Evolutionary conservation across 2,888 invertebrate species (phyloP).

Genomic region (Volucella bombylans): DNA sequence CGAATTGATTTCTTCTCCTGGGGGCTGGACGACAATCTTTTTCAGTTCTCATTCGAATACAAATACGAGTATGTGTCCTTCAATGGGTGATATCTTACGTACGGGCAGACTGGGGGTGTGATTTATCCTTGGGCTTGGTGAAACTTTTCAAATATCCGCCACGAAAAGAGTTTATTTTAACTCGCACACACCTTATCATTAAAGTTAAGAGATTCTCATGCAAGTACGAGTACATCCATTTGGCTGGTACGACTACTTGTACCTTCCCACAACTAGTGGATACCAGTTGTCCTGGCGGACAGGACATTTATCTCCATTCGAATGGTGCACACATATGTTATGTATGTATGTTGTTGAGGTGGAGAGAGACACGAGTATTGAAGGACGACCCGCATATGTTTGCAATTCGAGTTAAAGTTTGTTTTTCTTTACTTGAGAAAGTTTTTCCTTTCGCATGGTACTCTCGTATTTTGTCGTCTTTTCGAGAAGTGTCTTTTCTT

Average conservation of each 20-base stretch:
- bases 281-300: slow-evolving; percentile 34
- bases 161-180: slow-evolving; percentile 57
- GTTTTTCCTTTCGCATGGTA: slow-evolving; percentile 59
- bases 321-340: slow-evolving; percentile 15
- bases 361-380: slow-evolving; percentile 16
- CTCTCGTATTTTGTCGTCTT: slow-evolving; percentile 28
- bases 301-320: slow-evolving; percentile 40
- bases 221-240: slow-evolving; percentile 6
- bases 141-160: slow-evolving; percentile 73
- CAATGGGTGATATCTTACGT: background rate
- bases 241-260: background rate
- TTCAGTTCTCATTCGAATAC: background rate
- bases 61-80: background rate
- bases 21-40: slow-evolving; percentile 12
- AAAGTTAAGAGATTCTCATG: slow-evolving; percentile 61
- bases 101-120: slow-evolving; percentile 21
- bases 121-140: slow-evolving; percentile 40
- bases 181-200: slow-evolving; percentile 48
- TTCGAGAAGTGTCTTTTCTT: slow-evolving; percentile 52
- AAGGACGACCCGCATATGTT: slow-evolving; percentile 64
- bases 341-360: too few relatives aligned
- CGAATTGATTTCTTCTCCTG: slow-evolving; percentile 62
- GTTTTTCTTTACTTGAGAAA: slow-evolving; percentile 45
- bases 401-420: slow-evolving; percentile 73
- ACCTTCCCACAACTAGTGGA: background rate